Evolutionary conservation across 2,113 vertebrate species (phyloP).

Genomic region (Columba livia): DNA sequence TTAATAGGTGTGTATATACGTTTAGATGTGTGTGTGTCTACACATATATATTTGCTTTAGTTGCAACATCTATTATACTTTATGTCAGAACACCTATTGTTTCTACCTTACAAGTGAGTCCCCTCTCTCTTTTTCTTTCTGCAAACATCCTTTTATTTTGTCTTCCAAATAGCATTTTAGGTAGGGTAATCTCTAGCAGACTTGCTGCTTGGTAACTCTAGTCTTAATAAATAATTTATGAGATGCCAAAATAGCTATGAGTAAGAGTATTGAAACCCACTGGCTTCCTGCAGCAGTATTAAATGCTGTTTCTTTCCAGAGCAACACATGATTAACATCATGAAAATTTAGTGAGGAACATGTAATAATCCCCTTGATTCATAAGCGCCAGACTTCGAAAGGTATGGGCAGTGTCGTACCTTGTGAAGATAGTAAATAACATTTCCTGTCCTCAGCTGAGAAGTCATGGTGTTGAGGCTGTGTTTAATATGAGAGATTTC

Average conservation of each 20-base stretch:
- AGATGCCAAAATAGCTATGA: neutral
- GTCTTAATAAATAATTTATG: constrained; percentile 29
- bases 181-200: neutral
- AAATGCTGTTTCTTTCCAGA: neutral
- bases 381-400: neutral
- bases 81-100: neutral
- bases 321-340: neutral
- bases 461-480: neutral
- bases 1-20: accelerated
- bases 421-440: neutral
- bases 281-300: neutral
- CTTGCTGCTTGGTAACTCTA: neutral
- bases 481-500: neutral
- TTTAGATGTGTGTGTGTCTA: neutral
- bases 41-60: neutral
- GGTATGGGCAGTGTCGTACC: neutral
- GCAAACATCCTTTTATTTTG: neutral
- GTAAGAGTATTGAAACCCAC: neutral
- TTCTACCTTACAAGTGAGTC: neutral
- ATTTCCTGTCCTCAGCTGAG: neutral
- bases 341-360: neutral
- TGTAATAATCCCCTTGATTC: neutral
- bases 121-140: neutral
- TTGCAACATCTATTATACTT: neutral
- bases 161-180: neutral